phyloP scores from a whole-genome alignment of 2,113 vertebrate species.

The Lagenorhynchus albirostris region DNA sequence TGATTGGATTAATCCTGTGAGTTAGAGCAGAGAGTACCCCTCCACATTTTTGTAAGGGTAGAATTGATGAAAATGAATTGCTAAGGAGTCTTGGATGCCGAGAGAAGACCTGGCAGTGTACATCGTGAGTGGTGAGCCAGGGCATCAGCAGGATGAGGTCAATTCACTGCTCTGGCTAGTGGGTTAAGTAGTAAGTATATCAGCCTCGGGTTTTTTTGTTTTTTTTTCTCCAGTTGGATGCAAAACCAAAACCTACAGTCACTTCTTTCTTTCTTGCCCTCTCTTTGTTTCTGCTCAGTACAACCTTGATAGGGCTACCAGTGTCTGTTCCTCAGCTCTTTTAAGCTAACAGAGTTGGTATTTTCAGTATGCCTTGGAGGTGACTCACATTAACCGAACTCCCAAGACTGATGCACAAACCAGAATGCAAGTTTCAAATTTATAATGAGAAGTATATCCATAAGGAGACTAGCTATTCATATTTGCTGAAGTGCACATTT shows the following conservation, averaged over 20 bases:
- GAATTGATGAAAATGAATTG: not conserved
- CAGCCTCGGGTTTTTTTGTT: not conserved
- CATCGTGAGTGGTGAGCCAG: not conserved
- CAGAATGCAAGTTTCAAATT: not conserved
- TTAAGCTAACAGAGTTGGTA: not conserved
- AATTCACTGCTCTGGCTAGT: not conserved
- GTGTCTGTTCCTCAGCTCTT: not conserved
- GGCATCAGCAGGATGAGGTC: not conserved
- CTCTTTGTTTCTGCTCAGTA: not conserved
- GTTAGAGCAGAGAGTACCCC: not conserved
- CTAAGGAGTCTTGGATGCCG: not conserved
- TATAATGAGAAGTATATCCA: not conserved
- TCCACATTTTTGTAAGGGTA: not conserved
- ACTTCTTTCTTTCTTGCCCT: not conserved
- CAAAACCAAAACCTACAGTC: not conserved
- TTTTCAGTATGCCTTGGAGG: not conserved
- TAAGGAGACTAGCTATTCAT: not conserved
- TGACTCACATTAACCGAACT: not conserved
- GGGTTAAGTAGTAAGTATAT: not conserved
- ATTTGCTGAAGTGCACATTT: not conserved
- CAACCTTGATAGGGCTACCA: fast-evolving
- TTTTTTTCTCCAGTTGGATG: not conserved
- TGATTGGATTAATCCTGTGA: not conserved
- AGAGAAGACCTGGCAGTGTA: not conserved
- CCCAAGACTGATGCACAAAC: not conserved